Base-by-base conservation (phyloP, 1,140 invertebrate genomes). In the Campoletis sonorensis region DNA sequence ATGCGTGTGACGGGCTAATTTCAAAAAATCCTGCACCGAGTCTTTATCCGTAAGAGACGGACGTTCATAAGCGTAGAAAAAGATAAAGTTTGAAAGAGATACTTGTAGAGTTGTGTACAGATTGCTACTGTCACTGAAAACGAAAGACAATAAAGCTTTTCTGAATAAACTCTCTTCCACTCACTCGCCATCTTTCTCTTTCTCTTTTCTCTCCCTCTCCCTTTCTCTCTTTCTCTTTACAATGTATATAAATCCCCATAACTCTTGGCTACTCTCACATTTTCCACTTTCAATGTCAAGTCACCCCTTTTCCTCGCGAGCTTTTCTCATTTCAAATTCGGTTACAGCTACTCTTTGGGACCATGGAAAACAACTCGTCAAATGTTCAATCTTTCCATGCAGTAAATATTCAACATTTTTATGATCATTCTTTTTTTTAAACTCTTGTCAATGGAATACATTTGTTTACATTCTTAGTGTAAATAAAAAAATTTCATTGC, bases 71-170 rank as follows among this genome's bases (percentile, higher is more conserved):
- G 54, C 15, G 5, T 10, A 11, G 23, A 23, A 51, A 54, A 49
- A 51, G 1, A 23, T 5, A n/a, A 21, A 58, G 5, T 1, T 58
- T 21, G 54, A 18, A 7, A 58, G 54, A 13, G 54, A 58, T 2
- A 13, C 61, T 11, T 23, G 27, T 68, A 68, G 64, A 33, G 68
- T 18, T n/a, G 10, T 73, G 16, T 49, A 73, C 37, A 73, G 71
- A 73, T 73, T 73, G 71, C 71, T 73, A 73, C 71, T 79, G 51
- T 81, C 80, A 72, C 40, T 27, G 79, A 75, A 83, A 67, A 33
- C 21, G 45, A 81, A 82, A 73, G 78, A 58, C 80, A 81, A 79
- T 84, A 23, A 80, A 82, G 79, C 83, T 84, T 77, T n/a, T 67
- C 73, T 78, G 58, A 67, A 73, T 73, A 67, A 23, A 68, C 73